Conservation (phyloP, 2,888 invertebrate genomes). For the Archaeoteleia sp. region DNA sequence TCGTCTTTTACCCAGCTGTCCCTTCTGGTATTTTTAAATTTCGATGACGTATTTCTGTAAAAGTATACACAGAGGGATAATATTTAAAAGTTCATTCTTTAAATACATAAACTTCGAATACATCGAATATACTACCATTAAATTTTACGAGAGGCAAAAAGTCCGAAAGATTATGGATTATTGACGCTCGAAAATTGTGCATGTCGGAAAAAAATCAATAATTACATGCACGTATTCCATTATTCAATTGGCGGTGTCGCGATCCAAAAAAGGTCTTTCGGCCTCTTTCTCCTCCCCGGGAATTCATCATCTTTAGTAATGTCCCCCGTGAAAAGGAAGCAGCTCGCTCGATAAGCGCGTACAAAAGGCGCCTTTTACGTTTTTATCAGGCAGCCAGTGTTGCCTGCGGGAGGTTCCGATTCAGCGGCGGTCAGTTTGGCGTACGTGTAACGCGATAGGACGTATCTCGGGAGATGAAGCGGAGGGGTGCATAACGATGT, state of each 20-base stretch:
- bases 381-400: constrained; percentile 47
- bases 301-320: constrained; percentile 33
- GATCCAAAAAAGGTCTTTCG: too few relatives aligned
- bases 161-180: too few relatives aligned
- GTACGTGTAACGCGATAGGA: background rate
- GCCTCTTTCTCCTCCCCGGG: background rate
- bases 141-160: too few relatives aligned
- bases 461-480: background rate
- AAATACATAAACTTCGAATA: constrained; percentile 4
- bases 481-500: background rate
- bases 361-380: constrained; percentile 50
- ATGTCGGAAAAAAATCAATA: too few relatives aligned
- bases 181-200: too few relatives aligned
- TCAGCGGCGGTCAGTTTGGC: constrained; percentile 40
- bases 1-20: constrained; percentile 44
- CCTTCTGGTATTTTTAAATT: constrained; percentile 47
- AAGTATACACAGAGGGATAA: constrained; percentile 25
- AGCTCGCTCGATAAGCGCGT: constrained; percentile 41
- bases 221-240: too few relatives aligned
- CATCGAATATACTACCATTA: too few relatives aligned
- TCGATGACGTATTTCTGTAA: constrained; percentile 44
- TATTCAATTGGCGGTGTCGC: too few relatives aligned
- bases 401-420: constrained; percentile 3
- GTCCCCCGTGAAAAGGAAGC: constrained; percentile 31
- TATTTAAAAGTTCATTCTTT: constrained; percentile 34